phyloP scores from a whole-genome alignment of 2,888 invertebrate species.

The Ophion obscuratus region DNA sequence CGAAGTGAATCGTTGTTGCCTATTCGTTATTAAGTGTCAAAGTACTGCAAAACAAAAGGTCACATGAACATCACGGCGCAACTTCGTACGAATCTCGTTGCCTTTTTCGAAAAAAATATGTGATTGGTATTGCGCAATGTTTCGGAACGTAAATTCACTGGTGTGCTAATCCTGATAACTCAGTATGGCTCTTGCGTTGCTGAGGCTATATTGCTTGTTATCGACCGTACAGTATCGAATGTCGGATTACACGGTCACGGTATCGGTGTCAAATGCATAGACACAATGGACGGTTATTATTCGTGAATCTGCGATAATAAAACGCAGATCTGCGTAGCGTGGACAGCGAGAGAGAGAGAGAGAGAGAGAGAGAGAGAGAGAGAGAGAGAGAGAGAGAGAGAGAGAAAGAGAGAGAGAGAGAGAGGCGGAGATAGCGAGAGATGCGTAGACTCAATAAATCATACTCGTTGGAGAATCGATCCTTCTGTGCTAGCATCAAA shows the following conservation, averaged over 20 bases:
- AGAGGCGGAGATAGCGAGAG: not conserved
- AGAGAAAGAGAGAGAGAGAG: not conserved
- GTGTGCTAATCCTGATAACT: not conserved
- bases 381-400: not conserved
- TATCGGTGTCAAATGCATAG: constrained; percentile 11
- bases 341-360: not conserved
- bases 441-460: constrained; percentile 30
- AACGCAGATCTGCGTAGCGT: constrained; percentile 27
- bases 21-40: no score
- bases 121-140: no score
- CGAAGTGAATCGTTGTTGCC: no score
- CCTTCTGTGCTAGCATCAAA: not conserved
- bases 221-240: constrained; percentile 39
- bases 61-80: no score
- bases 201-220: not conserved
- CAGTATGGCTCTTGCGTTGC: not conserved
- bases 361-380: not conserved
- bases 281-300: constrained; percentile 42
- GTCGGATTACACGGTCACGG: not conserved
- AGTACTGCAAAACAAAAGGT: no score
- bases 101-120: no score
- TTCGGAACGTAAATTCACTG: not conserved
- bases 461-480: constrained; percentile 25
- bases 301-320: not conserved
- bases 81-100: no score